phyloP scores from a whole-genome alignment of 2,797 vertebrate genomes.

The Acanthurus tractus region DNA sequence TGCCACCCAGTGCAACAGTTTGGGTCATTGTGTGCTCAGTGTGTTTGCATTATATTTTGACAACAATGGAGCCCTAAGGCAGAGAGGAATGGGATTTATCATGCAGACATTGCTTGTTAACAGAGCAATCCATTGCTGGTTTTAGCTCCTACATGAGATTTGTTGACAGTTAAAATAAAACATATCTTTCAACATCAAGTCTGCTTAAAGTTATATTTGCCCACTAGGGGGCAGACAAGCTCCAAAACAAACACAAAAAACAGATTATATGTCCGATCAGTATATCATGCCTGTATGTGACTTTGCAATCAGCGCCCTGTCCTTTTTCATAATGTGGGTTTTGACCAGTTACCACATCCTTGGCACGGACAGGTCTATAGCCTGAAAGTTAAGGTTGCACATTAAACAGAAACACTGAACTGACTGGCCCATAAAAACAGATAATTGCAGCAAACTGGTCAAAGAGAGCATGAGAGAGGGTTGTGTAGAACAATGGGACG shows the following conservation, averaged over 20 bases:
- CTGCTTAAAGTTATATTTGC: neutral
- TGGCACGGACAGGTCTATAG: slow-evolving; percentile 41
- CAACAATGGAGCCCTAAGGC: neutral
- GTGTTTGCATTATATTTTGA: neutral
- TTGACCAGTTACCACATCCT: slow-evolving; percentile 48
- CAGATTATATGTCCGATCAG: neutral
- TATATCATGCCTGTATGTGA: slow-evolving; percentile 12
- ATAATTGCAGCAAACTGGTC: slow-evolving; percentile 25
- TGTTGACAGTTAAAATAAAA: neutral
- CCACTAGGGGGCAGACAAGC: slow-evolving; percentile 33
- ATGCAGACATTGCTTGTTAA: neutral
- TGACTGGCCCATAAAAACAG: slow-evolving; percentile 37
- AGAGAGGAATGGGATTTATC: neutral
- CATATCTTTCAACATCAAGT: neutral
- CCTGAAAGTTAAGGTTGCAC: slow-evolving; percentile 24
- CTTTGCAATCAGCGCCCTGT: neutral
- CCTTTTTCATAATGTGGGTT: slow-evolving; percentile 1
- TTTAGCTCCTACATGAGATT: neutral
- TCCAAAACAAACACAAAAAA: slow-evolving; percentile 7
- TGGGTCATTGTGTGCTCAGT: neutral
- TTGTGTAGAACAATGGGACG: slow-evolving; percentile 4
- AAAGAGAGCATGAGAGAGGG: neutral
- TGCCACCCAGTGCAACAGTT: neutral
- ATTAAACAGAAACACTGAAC: slow-evolving; percentile 23
- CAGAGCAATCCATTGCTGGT: neutral